Conservation (phyloP, 2,888 invertebrate species). For the Acanthosepion lycidas region DNA sequence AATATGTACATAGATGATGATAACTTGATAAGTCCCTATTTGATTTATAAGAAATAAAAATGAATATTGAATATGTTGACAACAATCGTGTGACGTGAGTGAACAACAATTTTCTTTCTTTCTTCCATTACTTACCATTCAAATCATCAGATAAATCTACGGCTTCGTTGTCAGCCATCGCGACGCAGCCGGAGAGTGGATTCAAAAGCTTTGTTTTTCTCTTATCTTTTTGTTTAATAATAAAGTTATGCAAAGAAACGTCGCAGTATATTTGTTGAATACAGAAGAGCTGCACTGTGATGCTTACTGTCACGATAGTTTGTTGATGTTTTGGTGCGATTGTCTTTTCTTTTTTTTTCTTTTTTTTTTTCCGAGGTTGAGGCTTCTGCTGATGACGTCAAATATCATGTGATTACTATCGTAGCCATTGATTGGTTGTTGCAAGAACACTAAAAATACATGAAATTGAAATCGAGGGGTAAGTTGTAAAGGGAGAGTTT, state of each 20-base stretch:
- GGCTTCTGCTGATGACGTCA: background rate
- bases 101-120: background rate
- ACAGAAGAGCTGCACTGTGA: background rate
- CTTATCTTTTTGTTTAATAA: background rate
- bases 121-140: background rate
- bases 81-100: background rate
- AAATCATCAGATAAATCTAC: background rate
- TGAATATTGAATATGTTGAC: background rate
- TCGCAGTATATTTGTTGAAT: background rate
- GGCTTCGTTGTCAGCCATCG: slow-evolving; percentile 33
- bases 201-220: background rate
- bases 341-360: too few species aligned
- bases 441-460: background rate
- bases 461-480: background rate
- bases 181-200: background rate
- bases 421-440: background rate
- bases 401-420: background rate
- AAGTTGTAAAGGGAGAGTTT: background rate
- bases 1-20: background rate
- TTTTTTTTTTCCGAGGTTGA: background rate
- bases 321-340: background rate
- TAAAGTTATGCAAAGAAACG: background rate
- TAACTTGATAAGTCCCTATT: background rate
- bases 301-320: background rate
- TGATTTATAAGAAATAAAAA: background rate